phyloP scores from a whole-genome alignment of 1,140 invertebrate genomes.

The Bombus cullumanus region DNA sequence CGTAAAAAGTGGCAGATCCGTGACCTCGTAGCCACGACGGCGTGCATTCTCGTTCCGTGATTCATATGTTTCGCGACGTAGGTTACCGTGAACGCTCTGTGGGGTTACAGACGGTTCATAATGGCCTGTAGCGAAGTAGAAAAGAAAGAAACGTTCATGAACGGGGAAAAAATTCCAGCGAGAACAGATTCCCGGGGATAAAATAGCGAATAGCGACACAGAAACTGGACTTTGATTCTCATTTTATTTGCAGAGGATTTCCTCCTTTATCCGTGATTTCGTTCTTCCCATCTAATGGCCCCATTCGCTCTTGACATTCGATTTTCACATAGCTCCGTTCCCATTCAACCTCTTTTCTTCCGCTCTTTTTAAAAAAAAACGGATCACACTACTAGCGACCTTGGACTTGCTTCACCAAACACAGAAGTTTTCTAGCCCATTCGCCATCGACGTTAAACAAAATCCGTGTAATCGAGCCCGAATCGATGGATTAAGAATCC shows the following conservation, averaged over 20 bases:
- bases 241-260: conserved; percentile 23
- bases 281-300: neutral
- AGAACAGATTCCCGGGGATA: neutral
- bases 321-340: neutral
- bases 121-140: neutral
- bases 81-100: neutral
- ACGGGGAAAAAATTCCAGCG: neutral
- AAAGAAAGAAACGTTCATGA: neutral
- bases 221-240: neutral
- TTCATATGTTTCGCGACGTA: conserved; percentile 27
- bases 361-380: neutral
- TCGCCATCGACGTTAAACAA: conserved; percentile 57
- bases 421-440: neutral
- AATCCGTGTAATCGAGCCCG: conserved; percentile 62
- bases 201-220: neutral
- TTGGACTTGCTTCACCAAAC: too few relatives aligned
- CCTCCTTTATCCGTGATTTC: neutral
- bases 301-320: conserved; percentile 13
- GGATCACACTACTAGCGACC: neutral
- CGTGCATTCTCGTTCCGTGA: conserved; percentile 19
- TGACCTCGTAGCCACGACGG: neutral
- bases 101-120: conserved; percentile 4
- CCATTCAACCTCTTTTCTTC: neutral
- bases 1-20: neutral
- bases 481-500: conserved; percentile 74